Conservation (phyloP, 2,888 invertebrate genomes). For the Conomelus anceps region DNA sequence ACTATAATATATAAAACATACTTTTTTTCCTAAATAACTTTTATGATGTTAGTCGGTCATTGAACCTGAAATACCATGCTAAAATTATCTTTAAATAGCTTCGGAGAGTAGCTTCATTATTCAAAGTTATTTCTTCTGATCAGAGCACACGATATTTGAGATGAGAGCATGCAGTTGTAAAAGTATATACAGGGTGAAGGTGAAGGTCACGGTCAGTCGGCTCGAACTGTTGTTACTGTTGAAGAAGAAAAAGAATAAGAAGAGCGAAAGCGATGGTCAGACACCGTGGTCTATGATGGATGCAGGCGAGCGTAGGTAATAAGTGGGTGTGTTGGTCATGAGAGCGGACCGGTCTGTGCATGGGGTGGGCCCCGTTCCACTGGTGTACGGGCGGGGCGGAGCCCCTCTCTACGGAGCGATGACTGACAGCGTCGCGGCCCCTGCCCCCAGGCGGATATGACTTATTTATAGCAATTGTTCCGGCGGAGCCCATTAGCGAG, state of each 20-base stretch:
- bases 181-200: background rate
- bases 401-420: background rate
- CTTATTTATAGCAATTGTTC: conserved; percentile 20
- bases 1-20: too few relatives aligned
- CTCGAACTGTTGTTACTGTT: background rate
- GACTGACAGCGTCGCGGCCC: conserved; percentile 23
- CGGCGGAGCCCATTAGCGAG: conserved; percentile 6
- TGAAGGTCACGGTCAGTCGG: background rate
- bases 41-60: too few relatives aligned
- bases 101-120: too few relatives aligned
- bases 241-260: background rate
- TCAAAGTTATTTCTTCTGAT: too few relatives aligned
- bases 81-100: too few relatives aligned
- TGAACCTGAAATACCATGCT: too few relatives aligned
- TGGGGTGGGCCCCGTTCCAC: background rate
- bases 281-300: background rate
- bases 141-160: background rate
- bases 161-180: background rate
- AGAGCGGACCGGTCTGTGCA: conserved; percentile 9
- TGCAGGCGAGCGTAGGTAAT: background rate
- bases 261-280: too few relatives aligned
- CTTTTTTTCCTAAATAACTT: too few relatives aligned
- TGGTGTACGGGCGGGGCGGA: background rate
- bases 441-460: conserved; percentile 16
- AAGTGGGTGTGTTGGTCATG: conserved; percentile 1